phyloP scores from a whole-genome alignment of 2,888 invertebrate genomes.

The Cataglyphis rosenhaueri region DNA sequence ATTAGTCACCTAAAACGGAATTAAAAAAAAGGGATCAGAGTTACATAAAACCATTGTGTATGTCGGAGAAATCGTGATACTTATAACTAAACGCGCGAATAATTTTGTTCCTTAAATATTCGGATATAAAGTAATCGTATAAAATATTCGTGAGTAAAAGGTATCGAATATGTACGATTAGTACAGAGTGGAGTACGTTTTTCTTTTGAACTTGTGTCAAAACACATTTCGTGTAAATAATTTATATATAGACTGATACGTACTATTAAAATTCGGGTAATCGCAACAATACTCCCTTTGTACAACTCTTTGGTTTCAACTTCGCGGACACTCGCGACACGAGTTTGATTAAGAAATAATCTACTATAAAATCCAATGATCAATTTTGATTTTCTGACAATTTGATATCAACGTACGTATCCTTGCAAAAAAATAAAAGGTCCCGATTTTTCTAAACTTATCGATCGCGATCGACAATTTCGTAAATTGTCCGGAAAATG shows the following conservation, averaged over 20 bases:
- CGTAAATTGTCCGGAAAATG: neutral
- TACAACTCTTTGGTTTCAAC: slow-evolving; percentile 36
- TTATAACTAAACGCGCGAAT: slow-evolving; percentile 14
- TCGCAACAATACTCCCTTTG: slow-evolving; percentile 13
- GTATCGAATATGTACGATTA: slow-evolving; percentile 18
- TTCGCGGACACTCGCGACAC: neutral
- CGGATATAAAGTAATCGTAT: slow-evolving; percentile 6
- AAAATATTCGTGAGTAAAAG: slow-evolving; percentile 20
- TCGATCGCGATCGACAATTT: slow-evolving; percentile 7
- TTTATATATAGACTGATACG: slow-evolving; percentile 2
- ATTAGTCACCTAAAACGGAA: neutral
- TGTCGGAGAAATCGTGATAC: slow-evolving; percentile 14
- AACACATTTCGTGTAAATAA: neutral
- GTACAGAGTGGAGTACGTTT: neutral
- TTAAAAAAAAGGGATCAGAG: slow-evolving; percentile 6
- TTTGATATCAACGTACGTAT: neutral
- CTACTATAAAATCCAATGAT: slow-evolving; percentile 12
- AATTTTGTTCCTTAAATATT: neutral
- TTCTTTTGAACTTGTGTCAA: slow-evolving; percentile 21
- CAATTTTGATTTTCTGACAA: slow-evolving; percentile 9
- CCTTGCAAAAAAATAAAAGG: neutral
- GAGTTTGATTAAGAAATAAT: slow-evolving; percentile 31
- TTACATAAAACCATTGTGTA: slow-evolving; percentile 24
- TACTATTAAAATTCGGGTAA: neutral
- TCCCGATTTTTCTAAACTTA: neutral